Evolutionary conservation across 2,113 vertebrate genomes (phyloP).

Genomic region (Trogon surrucura): DNA sequence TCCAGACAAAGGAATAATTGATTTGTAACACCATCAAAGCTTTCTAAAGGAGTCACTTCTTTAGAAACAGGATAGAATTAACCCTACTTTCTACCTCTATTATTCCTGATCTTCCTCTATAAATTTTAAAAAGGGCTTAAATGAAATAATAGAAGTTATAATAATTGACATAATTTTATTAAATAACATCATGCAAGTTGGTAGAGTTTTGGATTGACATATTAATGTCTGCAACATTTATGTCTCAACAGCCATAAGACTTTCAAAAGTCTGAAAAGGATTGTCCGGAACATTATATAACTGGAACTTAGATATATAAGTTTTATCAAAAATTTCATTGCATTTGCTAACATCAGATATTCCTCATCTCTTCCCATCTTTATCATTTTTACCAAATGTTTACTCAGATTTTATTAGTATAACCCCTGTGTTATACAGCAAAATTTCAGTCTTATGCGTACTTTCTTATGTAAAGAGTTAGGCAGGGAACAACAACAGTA

Average conservation of each 20-base stretch:
- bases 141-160: neutral
- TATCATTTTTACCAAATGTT: neutral
- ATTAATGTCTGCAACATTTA: neutral
- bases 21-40: constrained; percentile 11
- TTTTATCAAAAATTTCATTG: neutral
- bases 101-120: neutral
- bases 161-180: neutral
- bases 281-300: neutral
- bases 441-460: neutral
- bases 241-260: neutral
- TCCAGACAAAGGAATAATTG: neutral
- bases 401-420: neutral
- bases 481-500: neutral
- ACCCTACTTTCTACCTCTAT: neutral
- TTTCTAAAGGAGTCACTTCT: neutral
- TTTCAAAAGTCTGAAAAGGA: neutral
- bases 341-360: neutral
- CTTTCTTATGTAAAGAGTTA: neutral
- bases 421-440: neutral
- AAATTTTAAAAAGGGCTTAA: neutral
- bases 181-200: neutral
- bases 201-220: neutral
- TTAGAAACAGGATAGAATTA: neutral
- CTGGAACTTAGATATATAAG: neutral
- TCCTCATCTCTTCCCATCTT: neutral